Evolutionary conservation across 2,113 vertebrate species (phyloP).

Genomic region (Sitta europaea): DNA sequence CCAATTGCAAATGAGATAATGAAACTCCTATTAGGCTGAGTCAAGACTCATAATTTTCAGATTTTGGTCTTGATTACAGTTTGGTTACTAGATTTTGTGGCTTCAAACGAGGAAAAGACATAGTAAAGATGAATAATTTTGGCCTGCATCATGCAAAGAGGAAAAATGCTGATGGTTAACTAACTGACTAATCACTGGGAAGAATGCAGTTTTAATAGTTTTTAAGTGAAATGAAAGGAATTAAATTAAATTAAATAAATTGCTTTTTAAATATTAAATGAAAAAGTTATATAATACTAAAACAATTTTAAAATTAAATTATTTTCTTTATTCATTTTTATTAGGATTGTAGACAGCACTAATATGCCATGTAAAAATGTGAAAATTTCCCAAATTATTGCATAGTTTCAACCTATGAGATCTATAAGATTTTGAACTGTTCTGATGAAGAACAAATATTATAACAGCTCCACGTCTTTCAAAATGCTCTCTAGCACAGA

Average conservation of each 20-base stretch:
- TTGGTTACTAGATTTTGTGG: neutral
- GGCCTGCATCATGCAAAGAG: fast-evolving
- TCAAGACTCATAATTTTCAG: neutral
- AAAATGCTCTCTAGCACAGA: neutral
- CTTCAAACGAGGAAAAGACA: neutral
- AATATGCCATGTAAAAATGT: neutral
- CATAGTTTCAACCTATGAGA: neutral
- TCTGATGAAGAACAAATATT: neutral
- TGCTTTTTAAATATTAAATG: neutral
- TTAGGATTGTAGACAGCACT: neutral
- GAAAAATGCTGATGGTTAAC: neutral
- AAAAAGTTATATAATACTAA: neutral
- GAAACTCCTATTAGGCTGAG: neutral
- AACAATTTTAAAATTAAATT: too few relatives aligned
- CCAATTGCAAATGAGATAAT: neutral
- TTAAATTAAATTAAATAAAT: neutral
- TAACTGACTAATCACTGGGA: neutral
- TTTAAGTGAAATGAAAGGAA: neutral
- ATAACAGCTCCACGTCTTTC: neutral
- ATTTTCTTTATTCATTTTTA: neutral
- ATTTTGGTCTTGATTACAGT: neutral
- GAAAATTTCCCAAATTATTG: neutral
- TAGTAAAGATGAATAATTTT: neutral
- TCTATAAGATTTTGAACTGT: neutral
- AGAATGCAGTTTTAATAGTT: neutral